phyloP scores from a whole-genome alignment of 2,797 vertebrate genomes.

The Peromyscus nudipes region DNA sequence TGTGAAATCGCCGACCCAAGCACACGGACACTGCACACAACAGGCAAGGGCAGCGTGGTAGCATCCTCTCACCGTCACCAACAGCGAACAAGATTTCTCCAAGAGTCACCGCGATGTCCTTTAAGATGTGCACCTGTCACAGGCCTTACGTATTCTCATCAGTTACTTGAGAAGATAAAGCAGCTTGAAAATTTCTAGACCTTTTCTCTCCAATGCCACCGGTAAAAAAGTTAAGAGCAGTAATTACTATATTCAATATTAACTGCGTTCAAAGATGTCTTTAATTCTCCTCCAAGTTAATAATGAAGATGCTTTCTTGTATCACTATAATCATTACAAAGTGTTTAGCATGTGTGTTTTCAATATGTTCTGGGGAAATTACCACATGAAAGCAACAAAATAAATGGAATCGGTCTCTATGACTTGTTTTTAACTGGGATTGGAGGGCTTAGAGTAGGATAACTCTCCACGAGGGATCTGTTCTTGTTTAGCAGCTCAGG shows the following conservation, averaged over 20 bases:
- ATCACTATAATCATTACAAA: neutral
- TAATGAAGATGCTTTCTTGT: neutral
- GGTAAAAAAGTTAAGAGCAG: neutral
- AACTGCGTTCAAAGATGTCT: neutral
- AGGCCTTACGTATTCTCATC: neutral
- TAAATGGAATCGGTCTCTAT: neutral
- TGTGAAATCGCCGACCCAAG: neutral
- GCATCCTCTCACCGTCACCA: neutral
- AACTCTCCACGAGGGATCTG: neutral
- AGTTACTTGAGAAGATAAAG: neutral
- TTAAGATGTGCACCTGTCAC: neutral
- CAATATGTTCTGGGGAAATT: neutral
- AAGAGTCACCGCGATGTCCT: neutral
- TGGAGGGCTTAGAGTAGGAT: neutral
- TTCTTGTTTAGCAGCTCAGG: neutral
- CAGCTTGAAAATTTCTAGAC: neutral
- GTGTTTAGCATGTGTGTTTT: neutral
- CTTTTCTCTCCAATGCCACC: neutral
- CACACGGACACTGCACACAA: neutral
- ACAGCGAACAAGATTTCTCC: neutral
- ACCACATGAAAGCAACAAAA: constrained; percentile 24
- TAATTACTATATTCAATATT: neutral
- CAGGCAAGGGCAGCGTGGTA: neutral
- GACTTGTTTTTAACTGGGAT: neutral
- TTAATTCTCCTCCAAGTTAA: constrained; percentile 7